Conservation (phyloP, 1,140 invertebrate species). For the Dreissena rostriformis region DNA sequence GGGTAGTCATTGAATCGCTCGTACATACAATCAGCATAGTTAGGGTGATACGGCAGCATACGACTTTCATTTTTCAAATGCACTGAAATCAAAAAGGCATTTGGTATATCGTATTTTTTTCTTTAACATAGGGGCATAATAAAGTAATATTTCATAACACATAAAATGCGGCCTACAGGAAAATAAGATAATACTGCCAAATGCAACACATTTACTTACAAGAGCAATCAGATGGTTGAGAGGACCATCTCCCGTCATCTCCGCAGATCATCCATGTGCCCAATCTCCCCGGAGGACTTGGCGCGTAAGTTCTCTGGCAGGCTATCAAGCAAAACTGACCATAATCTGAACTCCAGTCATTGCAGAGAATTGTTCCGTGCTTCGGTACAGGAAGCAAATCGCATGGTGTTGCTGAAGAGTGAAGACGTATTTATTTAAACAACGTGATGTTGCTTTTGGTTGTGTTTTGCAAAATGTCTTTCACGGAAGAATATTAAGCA, state of each 20-base stretch:
- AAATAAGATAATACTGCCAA: not conserved
- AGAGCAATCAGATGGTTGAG: slow-evolving; percentile 8
- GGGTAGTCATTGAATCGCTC: not conserved
- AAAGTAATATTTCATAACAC: not conserved
- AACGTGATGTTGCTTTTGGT: not conserved
- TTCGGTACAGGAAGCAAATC: not conserved
- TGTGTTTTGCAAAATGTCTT: not conserved
- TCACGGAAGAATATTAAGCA: not conserved
- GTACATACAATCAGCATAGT: not conserved
- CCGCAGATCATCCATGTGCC: slow-evolving; percentile 13
- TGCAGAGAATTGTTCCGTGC: slow-evolving; percentile 7
- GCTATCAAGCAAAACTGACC: not conserved
- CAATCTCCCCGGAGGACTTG: not conserved
- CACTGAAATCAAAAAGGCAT: not conserved
- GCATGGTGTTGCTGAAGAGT: slow-evolving; percentile 11
- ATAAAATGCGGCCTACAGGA: not conserved
- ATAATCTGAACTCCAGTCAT: slow-evolving; percentile 3
- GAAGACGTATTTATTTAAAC: not conserved
- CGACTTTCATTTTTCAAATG: not conserved
- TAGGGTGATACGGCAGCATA: not conserved
- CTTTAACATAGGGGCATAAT: not conserved
- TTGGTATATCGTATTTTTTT: not conserved
- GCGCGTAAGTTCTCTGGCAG: not conserved
- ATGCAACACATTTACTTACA: not conserved
- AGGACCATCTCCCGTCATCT: slow-evolving; percentile 1